phyloP scores from a whole-genome alignment of 2,113 vertebrate species.

The Lamprologus speciosus region DNA sequence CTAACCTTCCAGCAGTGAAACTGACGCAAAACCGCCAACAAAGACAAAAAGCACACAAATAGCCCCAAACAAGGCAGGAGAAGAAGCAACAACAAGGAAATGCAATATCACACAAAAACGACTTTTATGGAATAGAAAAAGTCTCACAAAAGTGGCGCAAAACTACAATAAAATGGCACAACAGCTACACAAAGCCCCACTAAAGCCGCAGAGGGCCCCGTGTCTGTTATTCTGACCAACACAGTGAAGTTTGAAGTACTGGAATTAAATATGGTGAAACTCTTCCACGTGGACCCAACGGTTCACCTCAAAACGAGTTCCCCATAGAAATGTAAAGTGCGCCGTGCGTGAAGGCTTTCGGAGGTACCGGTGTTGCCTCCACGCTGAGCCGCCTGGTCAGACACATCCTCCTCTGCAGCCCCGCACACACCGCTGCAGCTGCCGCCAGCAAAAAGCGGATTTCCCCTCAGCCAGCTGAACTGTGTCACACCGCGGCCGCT shows the following conservation, averaged over 20 bases:
- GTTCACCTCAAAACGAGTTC: not conserved
- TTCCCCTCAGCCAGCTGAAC: not conserved
- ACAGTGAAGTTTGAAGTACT: not conserved
- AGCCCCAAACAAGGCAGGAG: not conserved
- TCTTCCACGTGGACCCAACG: not conserved
- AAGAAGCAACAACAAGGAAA: not conserved
- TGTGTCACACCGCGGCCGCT: not conserved
- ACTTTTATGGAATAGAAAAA: not conserved
- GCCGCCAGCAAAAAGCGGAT: constrained; percentile 3
- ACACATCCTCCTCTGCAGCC: not conserved
- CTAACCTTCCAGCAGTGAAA: not conserved
- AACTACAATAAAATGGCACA: not conserved
- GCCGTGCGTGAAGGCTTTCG: not conserved
- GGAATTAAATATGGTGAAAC: not conserved
- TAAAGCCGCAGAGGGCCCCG: not conserved
- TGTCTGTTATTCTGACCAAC: not conserved
- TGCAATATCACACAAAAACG: not conserved
- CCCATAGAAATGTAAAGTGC: not conserved
- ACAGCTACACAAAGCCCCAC: not conserved
- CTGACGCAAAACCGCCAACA: not conserved
- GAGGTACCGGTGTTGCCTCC: not conserved
- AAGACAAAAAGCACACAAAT: not conserved
- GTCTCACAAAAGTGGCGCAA: not conserved
- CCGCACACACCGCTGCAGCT: not conserved
- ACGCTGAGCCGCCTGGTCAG: not conserved